Evolutionary conservation across 1,140 invertebrate species (phyloP).

Genomic region (Apis laboriosa): DNA sequence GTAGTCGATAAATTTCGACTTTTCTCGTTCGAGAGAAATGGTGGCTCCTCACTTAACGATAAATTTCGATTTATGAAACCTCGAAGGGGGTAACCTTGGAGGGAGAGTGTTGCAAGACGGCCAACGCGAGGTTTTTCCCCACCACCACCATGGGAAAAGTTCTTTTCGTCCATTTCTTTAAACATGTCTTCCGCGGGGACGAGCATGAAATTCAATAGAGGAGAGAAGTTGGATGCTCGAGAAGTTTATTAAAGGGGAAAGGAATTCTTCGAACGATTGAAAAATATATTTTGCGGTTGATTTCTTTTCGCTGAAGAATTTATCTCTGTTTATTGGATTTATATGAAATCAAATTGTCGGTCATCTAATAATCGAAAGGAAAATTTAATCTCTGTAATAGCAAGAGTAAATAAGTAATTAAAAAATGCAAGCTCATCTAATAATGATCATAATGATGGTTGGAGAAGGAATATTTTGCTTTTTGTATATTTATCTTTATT

Average conservation of each 20-base stretch:
- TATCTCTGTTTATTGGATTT: neutral
- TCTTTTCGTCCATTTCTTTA: neutral
- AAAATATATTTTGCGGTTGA: neutral
- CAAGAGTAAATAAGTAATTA: too few relatives aligned
- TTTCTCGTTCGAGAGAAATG: neutral
- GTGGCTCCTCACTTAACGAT: neutral
- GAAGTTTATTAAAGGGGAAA: neutral
- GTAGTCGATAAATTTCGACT: constrained; percentile 10
- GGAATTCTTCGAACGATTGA: neutral
- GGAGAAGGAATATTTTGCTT: too few relatives aligned
- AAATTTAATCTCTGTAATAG: too few relatives aligned
- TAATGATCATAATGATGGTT: too few relatives aligned
- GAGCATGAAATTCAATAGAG: neutral
- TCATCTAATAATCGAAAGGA: too few relatives aligned
- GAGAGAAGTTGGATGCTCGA: neutral
- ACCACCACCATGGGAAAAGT: neutral
- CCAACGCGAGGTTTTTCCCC: constrained; percentile 2
- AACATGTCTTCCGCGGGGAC: neutral
- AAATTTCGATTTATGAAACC: constrained; percentile 2
- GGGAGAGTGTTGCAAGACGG: neutral
- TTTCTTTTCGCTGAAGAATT: neutral
- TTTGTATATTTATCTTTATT: too few relatives aligned
- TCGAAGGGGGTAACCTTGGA: neutral
- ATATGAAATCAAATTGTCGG: too few relatives aligned
- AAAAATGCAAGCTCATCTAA: too few relatives aligned